phyloP scores from a whole-genome alignment of 2,797 vertebrate species.

The Onychomys leucogaster region DNA sequence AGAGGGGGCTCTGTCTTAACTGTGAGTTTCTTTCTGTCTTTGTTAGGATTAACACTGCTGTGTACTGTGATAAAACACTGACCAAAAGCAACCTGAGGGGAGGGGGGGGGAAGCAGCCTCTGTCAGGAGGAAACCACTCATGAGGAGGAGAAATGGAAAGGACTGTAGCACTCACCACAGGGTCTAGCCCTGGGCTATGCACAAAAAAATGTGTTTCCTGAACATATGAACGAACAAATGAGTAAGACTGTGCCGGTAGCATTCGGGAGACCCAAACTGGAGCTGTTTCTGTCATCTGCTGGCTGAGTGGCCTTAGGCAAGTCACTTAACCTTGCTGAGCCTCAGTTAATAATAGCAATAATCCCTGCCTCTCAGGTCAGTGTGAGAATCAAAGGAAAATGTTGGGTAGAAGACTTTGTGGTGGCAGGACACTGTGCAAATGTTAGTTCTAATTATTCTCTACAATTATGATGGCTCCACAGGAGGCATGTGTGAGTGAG shows the following conservation, averaged over 20 bases:
- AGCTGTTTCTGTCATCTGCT: slow-evolving; percentile 47
- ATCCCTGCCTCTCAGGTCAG: slow-evolving; percentile 69
- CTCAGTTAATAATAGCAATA: slow-evolving; percentile 77
- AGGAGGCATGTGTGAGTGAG: background rate
- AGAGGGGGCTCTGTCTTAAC: background rate
- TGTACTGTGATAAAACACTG: background rate
- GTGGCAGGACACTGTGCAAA: slow-evolving; percentile 73
- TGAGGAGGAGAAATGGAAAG: background rate
- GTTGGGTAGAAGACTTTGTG: slow-evolving; percentile 33
- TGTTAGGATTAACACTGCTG: background rate
- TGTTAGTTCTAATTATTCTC: slow-evolving; percentile 81
- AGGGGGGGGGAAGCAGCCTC: no score
- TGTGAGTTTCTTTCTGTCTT: background rate
- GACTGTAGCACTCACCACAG: background rate
- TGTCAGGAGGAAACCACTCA: background rate
- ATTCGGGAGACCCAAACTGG: background rate
- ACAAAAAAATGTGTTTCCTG: background rate
- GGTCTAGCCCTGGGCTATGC: background rate
- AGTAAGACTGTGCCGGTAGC: background rate
- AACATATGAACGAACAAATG: background rate
- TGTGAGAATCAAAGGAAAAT: slow-evolving; percentile 58
- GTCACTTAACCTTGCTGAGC: slow-evolving; percentile 81
- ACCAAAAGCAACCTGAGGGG: background rate
- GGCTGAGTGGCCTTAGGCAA: slow-evolving; percentile 76
- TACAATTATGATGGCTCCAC: slow-evolving; percentile 53